Percentiles rank a stretch among this genome's conserved stretches.
Conservation (phyloP, 1,140 invertebrate genomes). For the Ditylenchus dipsaci region DNA sequence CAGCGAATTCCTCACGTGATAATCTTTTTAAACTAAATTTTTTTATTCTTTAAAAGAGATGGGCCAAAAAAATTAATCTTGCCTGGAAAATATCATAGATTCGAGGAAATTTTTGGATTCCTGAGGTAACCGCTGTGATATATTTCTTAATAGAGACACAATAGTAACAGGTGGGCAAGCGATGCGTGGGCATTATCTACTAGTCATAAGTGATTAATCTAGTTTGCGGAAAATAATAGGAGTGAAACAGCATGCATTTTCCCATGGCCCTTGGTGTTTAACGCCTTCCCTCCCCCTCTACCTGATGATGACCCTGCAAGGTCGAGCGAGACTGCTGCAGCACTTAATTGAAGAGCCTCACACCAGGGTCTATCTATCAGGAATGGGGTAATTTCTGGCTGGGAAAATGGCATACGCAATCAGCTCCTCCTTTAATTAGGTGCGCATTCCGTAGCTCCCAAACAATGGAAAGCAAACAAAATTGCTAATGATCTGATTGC, state of each 20-base stretch:
- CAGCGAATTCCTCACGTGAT: too few relatives aligned
- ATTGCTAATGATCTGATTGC: conserved; percentile 1
- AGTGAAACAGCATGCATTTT: neutral
- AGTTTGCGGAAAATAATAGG: conserved; percentile 1
- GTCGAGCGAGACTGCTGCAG: neutral
- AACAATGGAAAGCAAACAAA: neutral
- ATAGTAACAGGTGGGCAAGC: too few relatives aligned
- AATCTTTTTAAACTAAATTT: too few relatives aligned
- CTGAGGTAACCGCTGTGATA: too few relatives aligned
- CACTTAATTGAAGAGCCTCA: neutral
- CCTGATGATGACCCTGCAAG: neutral
- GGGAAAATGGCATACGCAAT: neutral
- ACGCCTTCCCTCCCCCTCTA: neutral
- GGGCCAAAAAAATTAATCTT: too few relatives aligned
- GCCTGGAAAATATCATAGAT: too few relatives aligned
- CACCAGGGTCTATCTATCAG: neutral
- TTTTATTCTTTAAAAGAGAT: too few relatives aligned
- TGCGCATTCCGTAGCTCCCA: neutral
- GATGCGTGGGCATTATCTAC: neutral
- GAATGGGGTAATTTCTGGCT: neutral
- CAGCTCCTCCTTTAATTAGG: neutral
- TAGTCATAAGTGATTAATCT: neutral
- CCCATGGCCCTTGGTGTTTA: neutral
- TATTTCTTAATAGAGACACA: too few relatives aligned
- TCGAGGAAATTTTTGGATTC: too few relatives aligned